Evolutionary conservation across 2,888 invertebrate species (phyloP).

Genomic region (Cancer borealis): DNA sequence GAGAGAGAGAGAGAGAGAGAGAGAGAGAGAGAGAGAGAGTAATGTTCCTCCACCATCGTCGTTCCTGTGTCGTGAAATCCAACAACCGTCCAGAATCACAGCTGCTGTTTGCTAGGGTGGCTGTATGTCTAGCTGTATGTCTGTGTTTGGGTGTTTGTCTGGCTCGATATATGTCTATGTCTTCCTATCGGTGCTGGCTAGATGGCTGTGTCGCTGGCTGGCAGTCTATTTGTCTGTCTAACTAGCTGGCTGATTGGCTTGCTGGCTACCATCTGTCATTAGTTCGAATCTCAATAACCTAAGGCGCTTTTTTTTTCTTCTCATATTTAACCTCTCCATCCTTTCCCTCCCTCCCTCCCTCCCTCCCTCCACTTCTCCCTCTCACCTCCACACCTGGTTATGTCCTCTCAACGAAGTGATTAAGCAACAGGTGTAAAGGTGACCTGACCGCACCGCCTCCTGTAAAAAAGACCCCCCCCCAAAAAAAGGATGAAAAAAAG

Average conservation of each 20-base stretch:
- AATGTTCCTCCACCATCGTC: background rate
- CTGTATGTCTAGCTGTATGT: background rate
- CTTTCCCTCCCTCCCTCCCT: background rate
- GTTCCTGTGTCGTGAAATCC: background rate
- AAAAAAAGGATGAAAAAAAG: background rate
- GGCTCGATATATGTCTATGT: background rate
- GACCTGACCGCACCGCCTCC: background rate
- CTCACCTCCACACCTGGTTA: background rate
- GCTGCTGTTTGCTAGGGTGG: background rate
- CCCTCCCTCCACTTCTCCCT: constrained; percentile 40
- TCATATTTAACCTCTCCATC: background rate
- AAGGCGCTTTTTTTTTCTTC: background rate
- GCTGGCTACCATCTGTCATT: constrained; percentile 15
- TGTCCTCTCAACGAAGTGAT: constrained; percentile 9
- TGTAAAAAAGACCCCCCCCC: background rate
- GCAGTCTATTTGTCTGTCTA: constrained; percentile 1
- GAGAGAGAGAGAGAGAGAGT: constrained; percentile 26
- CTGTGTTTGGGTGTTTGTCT: background rate
- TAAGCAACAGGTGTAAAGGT: constrained; percentile 10
- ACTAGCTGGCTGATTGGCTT: constrained; percentile 1
- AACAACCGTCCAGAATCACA: background rate
- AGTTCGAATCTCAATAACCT: background rate
- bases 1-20: background rate
- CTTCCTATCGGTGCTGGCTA: background rate
- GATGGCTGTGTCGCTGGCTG: constrained; percentile 7